Evolutionary conservation across 2,888 invertebrate genomes (phyloP).

Genomic region (Ephialtes manifestator): DNA sequence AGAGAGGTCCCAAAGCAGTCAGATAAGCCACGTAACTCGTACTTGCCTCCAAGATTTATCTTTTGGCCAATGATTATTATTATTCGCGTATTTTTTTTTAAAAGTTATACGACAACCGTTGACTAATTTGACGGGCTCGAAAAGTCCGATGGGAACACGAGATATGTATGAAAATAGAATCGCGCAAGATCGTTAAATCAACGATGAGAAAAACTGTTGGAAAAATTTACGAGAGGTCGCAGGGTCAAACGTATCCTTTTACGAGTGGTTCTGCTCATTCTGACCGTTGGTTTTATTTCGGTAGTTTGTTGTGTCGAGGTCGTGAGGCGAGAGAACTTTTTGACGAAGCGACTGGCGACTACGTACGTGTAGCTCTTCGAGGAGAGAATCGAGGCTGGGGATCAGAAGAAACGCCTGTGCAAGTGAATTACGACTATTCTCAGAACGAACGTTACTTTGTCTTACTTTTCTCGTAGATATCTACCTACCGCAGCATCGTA

Average conservation of each 20-base stretch:
- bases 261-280: constrained; percentile 27
- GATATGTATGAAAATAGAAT: constrained; percentile 16
- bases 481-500: neutral
- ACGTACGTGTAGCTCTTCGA: neutral
- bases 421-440: constrained; percentile 61
- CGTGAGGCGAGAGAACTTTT: neutral
- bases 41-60: neutral
- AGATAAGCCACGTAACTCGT: constrained; percentile 4
- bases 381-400: neutral
- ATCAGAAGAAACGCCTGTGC: constrained; percentile 34
- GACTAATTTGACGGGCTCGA: constrained; percentile 14
- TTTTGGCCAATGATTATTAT: neutral
- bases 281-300: constrained; percentile 36
- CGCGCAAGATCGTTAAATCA: constrained; percentile 23
- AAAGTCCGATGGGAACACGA: neutral
- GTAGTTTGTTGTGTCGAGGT: neutral
- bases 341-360: constrained; percentile 8
- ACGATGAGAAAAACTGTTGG: constrained; percentile 39
- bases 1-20: neutral
- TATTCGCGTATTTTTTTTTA: constrained; percentile 5
- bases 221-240: constrained; percentile 40
- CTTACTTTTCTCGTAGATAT: constrained; percentile 40
- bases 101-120: neutral
- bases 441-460: constrained; percentile 55
- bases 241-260: constrained; percentile 43